Evolutionary conservation across 1,140 invertebrate genomes (phyloP).

Genomic region (Dryas iulia): DNA sequence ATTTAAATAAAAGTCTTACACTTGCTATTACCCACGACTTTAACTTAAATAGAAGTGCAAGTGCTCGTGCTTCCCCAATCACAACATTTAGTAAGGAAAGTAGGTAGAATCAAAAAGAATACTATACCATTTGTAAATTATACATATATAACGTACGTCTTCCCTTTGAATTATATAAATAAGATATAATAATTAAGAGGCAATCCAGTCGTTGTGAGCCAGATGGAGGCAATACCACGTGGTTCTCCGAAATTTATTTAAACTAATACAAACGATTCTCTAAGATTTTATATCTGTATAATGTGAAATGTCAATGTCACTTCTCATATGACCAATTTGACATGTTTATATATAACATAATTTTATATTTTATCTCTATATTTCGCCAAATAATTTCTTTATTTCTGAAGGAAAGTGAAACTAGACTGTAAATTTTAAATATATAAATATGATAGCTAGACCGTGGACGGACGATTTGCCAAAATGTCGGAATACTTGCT

Average conservation of each 20-base stretch:
- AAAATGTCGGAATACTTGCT: constrained; percentile 89
- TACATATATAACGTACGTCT: neutral
- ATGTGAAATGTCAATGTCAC: neutral
- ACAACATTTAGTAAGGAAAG: no score
- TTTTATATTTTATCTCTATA: neutral
- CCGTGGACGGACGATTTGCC: constrained; percentile 94
- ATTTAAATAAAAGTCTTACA: no score
- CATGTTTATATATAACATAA: neutral
- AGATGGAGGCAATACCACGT: neutral
- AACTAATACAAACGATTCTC: no score
- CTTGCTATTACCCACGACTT: no score
- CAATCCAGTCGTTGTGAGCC: neutral
- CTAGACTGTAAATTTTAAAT: neutral
- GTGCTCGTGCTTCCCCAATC: no score
- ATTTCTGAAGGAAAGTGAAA: neutral
- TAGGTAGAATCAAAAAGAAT: no score
- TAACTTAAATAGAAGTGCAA: no score
- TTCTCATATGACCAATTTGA: neutral
- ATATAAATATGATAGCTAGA: constrained; percentile 58
- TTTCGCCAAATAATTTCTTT: neutral
- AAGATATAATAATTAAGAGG: neutral
- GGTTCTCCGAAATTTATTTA: no score
- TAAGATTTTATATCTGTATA: neutral
- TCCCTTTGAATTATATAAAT: neutral
- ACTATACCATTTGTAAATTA: neutral